Base-by-base conservation (phyloP, 2,113 vertebrate genomes). In the Eubucco bourcierii region DNA sequence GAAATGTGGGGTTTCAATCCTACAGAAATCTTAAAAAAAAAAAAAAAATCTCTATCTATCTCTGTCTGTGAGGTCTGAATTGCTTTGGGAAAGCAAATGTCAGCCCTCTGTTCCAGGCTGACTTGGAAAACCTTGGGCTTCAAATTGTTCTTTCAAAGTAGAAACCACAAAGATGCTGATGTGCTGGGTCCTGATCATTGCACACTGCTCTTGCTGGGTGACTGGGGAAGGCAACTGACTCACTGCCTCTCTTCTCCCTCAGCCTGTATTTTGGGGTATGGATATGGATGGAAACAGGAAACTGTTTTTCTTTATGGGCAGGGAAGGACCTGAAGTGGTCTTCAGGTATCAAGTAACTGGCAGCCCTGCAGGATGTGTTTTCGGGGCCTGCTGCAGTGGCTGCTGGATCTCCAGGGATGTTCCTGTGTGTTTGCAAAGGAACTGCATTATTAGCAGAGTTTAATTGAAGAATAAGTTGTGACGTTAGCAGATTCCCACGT, bases 81-180 rank as follows among this genome's bases (percentile, higher is more conserved):
- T 82, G 88, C 92, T 87, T 80, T 17, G 1, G 27, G 74, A 92
- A 94, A 90, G 59, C 65, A 80, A 81, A 80, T 91, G 82, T 85
- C 68, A 63, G 68, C 75, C 81, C 71, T 84, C 14, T 83, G 67
- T 87, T 95, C 83, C 25, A 64, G 85, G 77, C 78, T 91, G 21
- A 34, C 88, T 93, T 80, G 93, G 75, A 94, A 92, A 94, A 39
- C 75, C 93, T 94, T 80, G 93, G 80, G 93, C 87, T 92, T 87
- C 84, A 70, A 47, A 41, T 89, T 78, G 87, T 80, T 88, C 74
- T 90, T 78, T 84, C 29, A 65, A 72, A 90, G 90, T 44, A 53
- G 58, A 80, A 80, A 76, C 60, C 88, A 77, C 60, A 75, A 80
- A 64, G 76, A 64, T 80, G 58, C 64, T 23, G 61, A 31, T 84